Conservation (phyloP, 2,888 invertebrate species). For the Acholoe squamosa region DNA sequence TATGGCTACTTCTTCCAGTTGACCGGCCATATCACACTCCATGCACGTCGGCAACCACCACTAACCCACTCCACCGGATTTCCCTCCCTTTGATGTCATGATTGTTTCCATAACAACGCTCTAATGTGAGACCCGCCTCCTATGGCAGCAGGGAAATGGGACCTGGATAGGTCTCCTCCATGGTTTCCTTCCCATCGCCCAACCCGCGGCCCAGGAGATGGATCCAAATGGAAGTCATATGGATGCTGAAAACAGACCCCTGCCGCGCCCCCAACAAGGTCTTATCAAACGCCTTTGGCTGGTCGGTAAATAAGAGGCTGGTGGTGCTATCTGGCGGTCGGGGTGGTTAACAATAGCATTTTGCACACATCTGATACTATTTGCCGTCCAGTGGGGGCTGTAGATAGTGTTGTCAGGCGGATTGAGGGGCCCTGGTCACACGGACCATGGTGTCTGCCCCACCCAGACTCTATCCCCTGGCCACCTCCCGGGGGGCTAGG, state of each 20-base stretch:
- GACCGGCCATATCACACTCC: neutral
- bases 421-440: neutral
- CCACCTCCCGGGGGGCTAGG: neutral
- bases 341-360: slow-evolving; percentile 17
- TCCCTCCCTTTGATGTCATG: slow-evolving; percentile 5
- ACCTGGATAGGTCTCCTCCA: neutral
- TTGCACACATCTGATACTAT: slow-evolving; percentile 22
- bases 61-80: slow-evolving; percentile 8
- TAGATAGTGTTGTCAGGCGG: neutral
- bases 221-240: neutral
- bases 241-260: neutral
- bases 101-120: slow-evolving; percentile 41
- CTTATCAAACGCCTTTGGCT: slow-evolving; percentile 18
- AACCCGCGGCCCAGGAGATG: neutral
- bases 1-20: neutral
- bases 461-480: neutral
- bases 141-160: neutral
- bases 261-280: neutral
- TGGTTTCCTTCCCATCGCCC: neutral
- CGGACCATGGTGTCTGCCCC: neutral
- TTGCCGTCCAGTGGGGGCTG: neutral
- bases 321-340: neutral
- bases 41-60: neutral
- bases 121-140: neutral
- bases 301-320: slow-evolving; percentile 6